Conservation (phyloP, 2,797 vertebrate genomes). For the Labroides dimidiatus region DNA sequence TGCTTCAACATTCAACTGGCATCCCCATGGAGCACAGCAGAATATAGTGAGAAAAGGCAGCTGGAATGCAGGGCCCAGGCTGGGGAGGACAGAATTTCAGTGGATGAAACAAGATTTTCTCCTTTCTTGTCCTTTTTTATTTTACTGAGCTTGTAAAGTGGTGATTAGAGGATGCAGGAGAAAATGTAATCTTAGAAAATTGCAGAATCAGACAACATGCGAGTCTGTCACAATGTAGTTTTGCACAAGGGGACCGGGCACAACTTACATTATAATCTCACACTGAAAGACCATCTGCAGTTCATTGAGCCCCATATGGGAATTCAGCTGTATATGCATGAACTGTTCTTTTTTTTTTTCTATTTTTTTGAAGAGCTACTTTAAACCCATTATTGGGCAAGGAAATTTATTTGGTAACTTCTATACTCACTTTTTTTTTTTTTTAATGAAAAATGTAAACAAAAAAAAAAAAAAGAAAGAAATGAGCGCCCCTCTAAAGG, state of each 20-base stretch:
- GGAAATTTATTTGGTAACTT: no score
- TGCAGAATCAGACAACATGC: conserved; percentile 44
- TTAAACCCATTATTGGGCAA: no score
- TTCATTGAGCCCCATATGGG: no score
- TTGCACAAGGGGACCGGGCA: neutral
- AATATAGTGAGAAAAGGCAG: conserved; percentile 56
- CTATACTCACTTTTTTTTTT: no score
- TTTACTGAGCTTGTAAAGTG: conserved; percentile 51
- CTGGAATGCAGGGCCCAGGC: conserved; percentile 40
- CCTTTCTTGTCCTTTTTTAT: conserved; percentile 3
- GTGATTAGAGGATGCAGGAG: conserved; percentile 54
- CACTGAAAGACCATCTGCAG: no score
- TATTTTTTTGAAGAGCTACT: no score
- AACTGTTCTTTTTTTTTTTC: no score
- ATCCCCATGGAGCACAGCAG: conserved; percentile 61
- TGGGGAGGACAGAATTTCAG: conserved; percentile 56
- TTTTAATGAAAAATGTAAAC: no score
- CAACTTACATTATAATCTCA: no score
- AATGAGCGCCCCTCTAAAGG: no score
- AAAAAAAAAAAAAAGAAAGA: no score
- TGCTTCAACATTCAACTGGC: conserved; percentile 72
- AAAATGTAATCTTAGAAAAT: conserved; percentile 61
- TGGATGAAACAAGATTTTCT: conserved; percentile 49
- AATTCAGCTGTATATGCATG: no score
- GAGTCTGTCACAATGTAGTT: conserved; percentile 7